A percentile compares a stretch with the other conserved stretches of the same genome.
Conservation (phyloP, 2,797 vertebrate species). For the Clarias fuscus region DNA sequence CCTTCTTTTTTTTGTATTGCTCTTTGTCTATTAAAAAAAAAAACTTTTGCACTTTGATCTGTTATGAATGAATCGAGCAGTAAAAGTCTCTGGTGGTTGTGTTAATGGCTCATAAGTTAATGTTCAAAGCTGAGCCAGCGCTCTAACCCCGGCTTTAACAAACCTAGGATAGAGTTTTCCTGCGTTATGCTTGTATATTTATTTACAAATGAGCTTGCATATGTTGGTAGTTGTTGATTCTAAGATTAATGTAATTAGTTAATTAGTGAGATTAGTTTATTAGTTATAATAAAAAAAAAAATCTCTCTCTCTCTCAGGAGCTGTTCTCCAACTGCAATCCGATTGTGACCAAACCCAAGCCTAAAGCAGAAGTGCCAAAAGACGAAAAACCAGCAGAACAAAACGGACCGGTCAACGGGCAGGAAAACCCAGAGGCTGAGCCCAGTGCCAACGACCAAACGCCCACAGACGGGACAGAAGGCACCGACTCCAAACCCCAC, state of each 20-base stretch:
- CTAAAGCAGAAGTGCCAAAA: slow-evolving; percentile 94
- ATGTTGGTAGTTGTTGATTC: not conserved
- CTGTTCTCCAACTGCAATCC: slow-evolving; percentile 81
- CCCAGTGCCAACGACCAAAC: slow-evolving; percentile 65
- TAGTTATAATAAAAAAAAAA: not conserved
- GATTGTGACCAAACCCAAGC: slow-evolving; percentile 89
- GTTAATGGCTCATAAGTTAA: not conserved
- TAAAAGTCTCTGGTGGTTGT: not conserved
- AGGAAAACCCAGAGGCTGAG: slow-evolving; percentile 72
- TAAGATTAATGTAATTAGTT: not conserved
- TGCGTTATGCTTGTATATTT: not conserved
- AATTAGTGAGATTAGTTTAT: not conserved
- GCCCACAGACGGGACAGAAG: slow-evolving; percentile 69
- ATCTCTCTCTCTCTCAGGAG: slow-evolving; percentile 63
- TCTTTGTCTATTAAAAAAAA: not conserved
- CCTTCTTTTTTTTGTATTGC: not conserved
- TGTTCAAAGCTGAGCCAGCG: not conserved
- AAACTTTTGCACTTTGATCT: not conserved
- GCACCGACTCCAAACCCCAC: slow-evolving; percentile 86
- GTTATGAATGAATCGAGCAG: not conserved
- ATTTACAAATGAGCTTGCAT: not conserved
- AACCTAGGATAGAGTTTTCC: not conserved
- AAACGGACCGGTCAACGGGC: slow-evolving; percentile 87
- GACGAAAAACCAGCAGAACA: slow-evolving; percentile 87
- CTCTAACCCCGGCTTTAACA: not conserved